phyloP scores from a whole-genome alignment of 2,888 invertebrate species.

The Lasius fuliginosus region DNA sequence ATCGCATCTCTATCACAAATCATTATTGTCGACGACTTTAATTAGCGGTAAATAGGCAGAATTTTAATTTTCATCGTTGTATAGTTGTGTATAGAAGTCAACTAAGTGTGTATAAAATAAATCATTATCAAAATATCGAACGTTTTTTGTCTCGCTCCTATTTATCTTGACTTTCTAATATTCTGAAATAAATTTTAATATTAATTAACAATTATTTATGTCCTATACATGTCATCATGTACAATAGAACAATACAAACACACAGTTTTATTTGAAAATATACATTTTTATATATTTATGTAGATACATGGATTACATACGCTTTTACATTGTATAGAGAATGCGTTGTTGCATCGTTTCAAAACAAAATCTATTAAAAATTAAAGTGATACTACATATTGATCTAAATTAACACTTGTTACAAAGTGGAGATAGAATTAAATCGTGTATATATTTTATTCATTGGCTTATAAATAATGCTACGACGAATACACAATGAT shows the following conservation, averaged over 20 bases:
- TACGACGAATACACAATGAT: background rate
- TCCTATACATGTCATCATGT: background rate
- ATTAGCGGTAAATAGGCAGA: slow-evolving; percentile 76
- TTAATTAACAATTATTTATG: slow-evolving; percentile 5
- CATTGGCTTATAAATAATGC: slow-evolving; percentile 11
- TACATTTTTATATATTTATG: slow-evolving; percentile 71
- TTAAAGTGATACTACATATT: slow-evolving; percentile 29
- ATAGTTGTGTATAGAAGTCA: slow-evolving; percentile 86
- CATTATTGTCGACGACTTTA: slow-evolving; percentile 75
- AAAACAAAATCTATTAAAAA: slow-evolving; percentile 21
- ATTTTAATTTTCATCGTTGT: slow-evolving; percentile 85
- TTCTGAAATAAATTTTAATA: background rate
- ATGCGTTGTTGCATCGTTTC: slow-evolving; percentile 21
- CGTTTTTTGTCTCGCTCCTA: slow-evolving; percentile 17
- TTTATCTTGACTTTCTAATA: background rate
- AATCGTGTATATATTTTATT: slow-evolving; percentile 10
- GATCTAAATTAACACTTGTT: slow-evolving; percentile 9
- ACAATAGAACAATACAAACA: slow-evolving; percentile 67
- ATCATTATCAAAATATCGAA: slow-evolving; percentile 80
- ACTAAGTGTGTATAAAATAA: slow-evolving; percentile 85
- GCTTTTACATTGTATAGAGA: slow-evolving; percentile 14
- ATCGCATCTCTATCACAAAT: slow-evolving; percentile 74
- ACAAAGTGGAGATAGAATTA: background rate
- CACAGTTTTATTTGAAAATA: slow-evolving; percentile 80
- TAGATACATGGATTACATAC: slow-evolving; percentile 50